Evolutionary conservation across 2,888 invertebrate genomes (phyloP).

Genomic region (Mechanitis messenoides): DNA sequence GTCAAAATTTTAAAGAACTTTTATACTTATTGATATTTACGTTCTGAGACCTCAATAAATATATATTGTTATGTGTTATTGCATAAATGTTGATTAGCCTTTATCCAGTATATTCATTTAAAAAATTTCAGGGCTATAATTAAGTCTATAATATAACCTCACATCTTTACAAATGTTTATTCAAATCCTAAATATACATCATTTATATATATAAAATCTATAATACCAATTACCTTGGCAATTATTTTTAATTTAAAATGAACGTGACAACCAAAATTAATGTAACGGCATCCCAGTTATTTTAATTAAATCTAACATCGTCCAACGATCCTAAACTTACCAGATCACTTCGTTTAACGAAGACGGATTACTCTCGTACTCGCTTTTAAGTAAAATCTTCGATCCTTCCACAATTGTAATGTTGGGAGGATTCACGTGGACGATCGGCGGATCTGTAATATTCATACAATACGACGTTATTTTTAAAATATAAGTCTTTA

Average conservation of each 20-base stretch:
- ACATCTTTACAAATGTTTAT: too few relatives aligned
- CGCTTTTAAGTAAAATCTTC: constrained; percentile 85
- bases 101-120: too few relatives aligned
- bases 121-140: too few relatives aligned
- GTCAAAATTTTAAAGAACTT: too few relatives aligned
- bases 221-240: neutral
- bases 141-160: too few relatives aligned
- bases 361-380: constrained; percentile 91
- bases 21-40: too few relatives aligned
- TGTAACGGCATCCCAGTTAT: neutral
- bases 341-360: constrained; percentile 85
- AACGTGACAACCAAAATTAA: neutral
- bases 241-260: neutral
- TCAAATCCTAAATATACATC: too few relatives aligned
- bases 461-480: neutral
- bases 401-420: constrained; percentile 87
- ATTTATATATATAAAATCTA: too few relatives aligned
- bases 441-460: constrained; percentile 87
- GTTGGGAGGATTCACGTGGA: constrained; percentile 83
- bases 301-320: constrained; percentile 15
- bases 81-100: too few relatives aligned
- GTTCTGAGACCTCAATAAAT: too few relatives aligned
- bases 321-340: constrained; percentile 70
- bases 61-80: too few relatives aligned
- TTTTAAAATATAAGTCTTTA: neutral